Base-by-base conservation (phyloP, 2,113 vertebrate species). In the Trachemys scripta region DNA sequence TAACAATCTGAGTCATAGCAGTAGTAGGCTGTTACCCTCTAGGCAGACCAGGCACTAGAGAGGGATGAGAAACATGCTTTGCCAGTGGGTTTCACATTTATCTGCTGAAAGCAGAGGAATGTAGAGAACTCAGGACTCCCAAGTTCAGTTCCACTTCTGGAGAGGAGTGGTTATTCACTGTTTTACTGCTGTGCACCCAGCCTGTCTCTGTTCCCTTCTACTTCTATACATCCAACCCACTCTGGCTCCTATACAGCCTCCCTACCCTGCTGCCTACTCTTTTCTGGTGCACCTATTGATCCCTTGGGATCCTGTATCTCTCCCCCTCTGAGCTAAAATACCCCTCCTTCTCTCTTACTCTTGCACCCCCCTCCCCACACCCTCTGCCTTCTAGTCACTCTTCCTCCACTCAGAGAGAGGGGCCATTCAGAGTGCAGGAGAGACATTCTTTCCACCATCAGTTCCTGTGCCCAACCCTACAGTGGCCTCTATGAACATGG, bases 331-430 rank as follows among this genome's bases (percentile, higher is more conserved):
- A 69, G 35, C 6, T 16, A 35, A 14, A 5, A 45, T 78, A 13
- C 12, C 75, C 25, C 42, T 47, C 22, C 75, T 47, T 24, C 5
- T 42, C 2, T 38, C 1, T 38, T 57, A 80, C 38, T 90, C 35
- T 53, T 69, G 22, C 29, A 88, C 24, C 31, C 54, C 6, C 80
- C 59, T n/a, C 29, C 59, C 31, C 49, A 87, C 24, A 42, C 2
- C 25, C 8, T 51, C 6, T 13, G 5, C 10, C 8, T 57, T 1
- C 0, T 22, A 85, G n/a, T 31, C 6, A 6, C 59, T 51, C 5
- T 62, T 84, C 84, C 87, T 72, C 50, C 82, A 87, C 53, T 5
- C 50, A 7, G 45, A 4, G 2, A 85, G 45, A 5, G 80, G 2
- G 6, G 27, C 11, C 35, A 47, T 27, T 79, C 14, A 89, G 16